Conservation (phyloP, 2,888 invertebrate species). For the Drosophila niveifrons region DNA sequence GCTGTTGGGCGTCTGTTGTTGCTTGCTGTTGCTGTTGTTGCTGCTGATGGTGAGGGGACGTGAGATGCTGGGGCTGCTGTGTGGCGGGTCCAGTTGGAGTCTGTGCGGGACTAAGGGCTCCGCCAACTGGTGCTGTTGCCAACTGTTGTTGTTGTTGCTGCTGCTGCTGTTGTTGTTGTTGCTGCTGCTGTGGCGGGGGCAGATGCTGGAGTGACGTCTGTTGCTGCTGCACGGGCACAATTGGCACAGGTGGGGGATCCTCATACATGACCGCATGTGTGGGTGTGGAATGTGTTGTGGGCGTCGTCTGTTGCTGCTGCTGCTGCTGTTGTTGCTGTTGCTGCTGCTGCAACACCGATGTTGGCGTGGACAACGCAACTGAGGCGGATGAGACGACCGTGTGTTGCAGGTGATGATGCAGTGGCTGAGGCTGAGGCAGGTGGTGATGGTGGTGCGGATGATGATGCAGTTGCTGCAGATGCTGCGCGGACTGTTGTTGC, state of each 20-base stretch:
- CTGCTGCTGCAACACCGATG: conserved; percentile 70
- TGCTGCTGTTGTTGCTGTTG: conserved; percentile 65
- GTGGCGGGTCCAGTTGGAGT: conserved; percentile 78
- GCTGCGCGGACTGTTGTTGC: conserved; percentile 79
- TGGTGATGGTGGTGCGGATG: conserved; percentile 86
- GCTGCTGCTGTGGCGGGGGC: conserved; percentile 73
- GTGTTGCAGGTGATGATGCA: conserved; percentile 80
- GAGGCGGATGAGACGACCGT: conserved; percentile 65
- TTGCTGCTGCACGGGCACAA: conserved; percentile 80
- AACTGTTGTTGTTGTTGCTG: conserved; percentile 81
- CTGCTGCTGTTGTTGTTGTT: conserved; percentile 77
- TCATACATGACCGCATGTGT: conserved; percentile 87
- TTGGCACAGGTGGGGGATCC: conserved; percentile 85
- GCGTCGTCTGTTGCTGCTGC: conserved; percentile 84
- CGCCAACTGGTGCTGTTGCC: conserved; percentile 81
- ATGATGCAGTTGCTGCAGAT: conserved; percentile 86
- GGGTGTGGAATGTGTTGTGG: conserved; percentile 86
- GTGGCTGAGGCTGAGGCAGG: conserved; percentile 86
- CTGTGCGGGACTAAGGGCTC: conserved; percentile 82
- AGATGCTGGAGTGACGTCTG: conserved; percentile 66
- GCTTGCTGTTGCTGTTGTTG: conserved; percentile 72
- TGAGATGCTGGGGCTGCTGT: conserved; percentile 79
- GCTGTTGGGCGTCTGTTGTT: conserved; percentile 80
- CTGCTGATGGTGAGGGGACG: conserved; percentile 81
- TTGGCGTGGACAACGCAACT: conserved; percentile 68